Percentiles rank a stretch among this genome's conserved stretches.
Conservation (phyloP, 2,888 invertebrate species). For the Tetropium fuscum region DNA sequence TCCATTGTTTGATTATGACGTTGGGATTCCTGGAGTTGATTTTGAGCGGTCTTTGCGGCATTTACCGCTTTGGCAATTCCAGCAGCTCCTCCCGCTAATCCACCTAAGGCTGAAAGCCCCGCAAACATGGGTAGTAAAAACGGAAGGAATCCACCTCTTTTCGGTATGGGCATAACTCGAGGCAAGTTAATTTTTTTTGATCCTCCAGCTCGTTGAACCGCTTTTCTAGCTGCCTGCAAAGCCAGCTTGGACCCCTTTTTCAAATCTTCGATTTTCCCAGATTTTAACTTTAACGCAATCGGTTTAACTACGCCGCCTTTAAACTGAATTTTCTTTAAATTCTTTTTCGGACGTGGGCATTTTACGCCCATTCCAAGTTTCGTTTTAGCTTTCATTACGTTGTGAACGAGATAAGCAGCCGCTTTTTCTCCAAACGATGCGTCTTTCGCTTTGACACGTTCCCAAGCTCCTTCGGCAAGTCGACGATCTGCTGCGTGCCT, state of each 20-base stretch:
- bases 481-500: background rate
- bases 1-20: no score
- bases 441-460: constrained; percentile 43
- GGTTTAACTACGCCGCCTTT: background rate
- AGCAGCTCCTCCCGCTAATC: constrained; percentile 39
- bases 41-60: constrained; percentile 39
- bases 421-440: constrained; percentile 39
- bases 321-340: background rate
- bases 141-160: constrained; percentile 51
- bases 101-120: constrained; percentile 41
- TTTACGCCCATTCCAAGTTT: constrained; percentile 39
- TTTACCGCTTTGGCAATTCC: constrained; percentile 46
- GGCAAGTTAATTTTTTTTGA: background rate
- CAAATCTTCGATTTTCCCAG: constrained; percentile 1
- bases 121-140: constrained; percentile 47
- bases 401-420: constrained; percentile 17
- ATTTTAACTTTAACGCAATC: background rate
- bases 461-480: constrained; percentile 36
- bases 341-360: background rate
- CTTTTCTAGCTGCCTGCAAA: background rate
- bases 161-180: constrained; percentile 54
- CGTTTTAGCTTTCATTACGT: constrained; percentile 48
- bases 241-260: background rate
- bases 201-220: background rate
- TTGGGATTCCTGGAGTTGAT: no score